These are phyloP conservation scores for Aphyosemion australe DNA, from an alignment of 2,113 vertebrate genomes.

Conservation along the genomic window DNA sequence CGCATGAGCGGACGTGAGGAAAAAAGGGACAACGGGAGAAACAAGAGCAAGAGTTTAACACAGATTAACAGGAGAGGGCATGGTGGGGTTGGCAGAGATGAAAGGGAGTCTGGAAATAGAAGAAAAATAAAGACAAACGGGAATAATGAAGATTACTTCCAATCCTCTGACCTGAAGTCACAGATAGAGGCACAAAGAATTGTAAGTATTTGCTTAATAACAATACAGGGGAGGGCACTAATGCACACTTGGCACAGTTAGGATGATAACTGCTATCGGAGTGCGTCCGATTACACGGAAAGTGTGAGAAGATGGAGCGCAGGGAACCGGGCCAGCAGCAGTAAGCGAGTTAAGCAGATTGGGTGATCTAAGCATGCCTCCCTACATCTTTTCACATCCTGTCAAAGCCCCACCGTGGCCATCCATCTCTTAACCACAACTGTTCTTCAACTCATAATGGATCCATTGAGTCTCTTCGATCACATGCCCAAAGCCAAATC, in stretches of 20 bases:
- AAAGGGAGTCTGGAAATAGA: conserved; percentile 13
- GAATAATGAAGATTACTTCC: conserved; percentile 25
- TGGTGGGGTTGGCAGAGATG: conserved; percentile 12
- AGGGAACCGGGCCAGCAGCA: conserved; percentile 50
- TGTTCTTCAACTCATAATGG: conserved; percentile 57
- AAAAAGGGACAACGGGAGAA: conserved; percentile 5
- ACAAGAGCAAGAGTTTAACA: conserved; percentile 29
- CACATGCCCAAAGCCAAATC: conserved; percentile 66
- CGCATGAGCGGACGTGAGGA: conserved; percentile 11
- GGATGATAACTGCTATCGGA: conserved; percentile 45
- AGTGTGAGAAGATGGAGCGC: conserved; percentile 43
- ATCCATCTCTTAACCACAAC: conserved; percentile 49
- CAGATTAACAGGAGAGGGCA: conserved; percentile 37
- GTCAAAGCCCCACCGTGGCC: conserved; percentile 49
- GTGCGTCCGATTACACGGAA: conserved; percentile 46
- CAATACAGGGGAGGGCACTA: conserved; percentile 40
- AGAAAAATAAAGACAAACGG: conserved; percentile 24
- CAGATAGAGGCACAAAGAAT: conserved; percentile 16
- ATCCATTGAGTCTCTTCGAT: conserved; percentile 65
- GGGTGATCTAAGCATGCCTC: conserved; percentile 51
- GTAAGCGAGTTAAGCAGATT: conserved; percentile 65
- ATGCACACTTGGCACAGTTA: conserved; percentile 50
- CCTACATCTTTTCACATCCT: conserved; percentile 63
- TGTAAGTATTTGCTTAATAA: conserved; percentile 38
- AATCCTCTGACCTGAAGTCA: conserved; percentile 37